Evolutionary conservation across 1,140 invertebrate genomes (phyloP).

Genomic region (Rhyacophila brunnea): DNA sequence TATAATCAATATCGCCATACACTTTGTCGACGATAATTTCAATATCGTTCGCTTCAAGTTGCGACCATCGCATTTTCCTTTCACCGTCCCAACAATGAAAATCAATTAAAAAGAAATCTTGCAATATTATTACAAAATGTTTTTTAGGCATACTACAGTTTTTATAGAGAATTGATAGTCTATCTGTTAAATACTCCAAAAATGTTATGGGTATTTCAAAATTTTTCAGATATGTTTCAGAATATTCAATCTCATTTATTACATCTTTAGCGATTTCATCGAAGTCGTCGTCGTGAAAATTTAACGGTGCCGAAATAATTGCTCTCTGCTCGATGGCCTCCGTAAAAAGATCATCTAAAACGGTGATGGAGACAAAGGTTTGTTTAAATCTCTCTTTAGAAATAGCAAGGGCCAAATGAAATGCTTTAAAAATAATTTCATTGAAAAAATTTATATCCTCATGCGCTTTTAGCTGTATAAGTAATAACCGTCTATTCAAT

Average conservation of each 20-base stretch:
- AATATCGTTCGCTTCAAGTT: constrained; percentile 7
- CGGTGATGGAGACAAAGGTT: constrained; percentile 2
- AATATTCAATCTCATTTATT: constrained; percentile 7
- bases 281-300: constrained; percentile 1
- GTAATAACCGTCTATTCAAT: neutral
- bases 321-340: constrained; percentile 8
- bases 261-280: neutral
- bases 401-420: neutral
- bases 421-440: neutral
- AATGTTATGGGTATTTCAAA: constrained; percentile 11
- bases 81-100: neutral
- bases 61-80: constrained; percentile 2
- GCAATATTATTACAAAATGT: constrained; percentile 10
- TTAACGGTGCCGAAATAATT: neutral
- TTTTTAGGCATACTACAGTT: constrained; percentile 17
- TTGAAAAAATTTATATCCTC: constrained; percentile 4
- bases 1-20: constrained; percentile 13
- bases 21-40: constrained; percentile 7
- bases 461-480: constrained; percentile 4
- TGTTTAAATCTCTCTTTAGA: neutral
- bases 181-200: constrained; percentile 5
- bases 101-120: constrained; percentile 16
- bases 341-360: constrained; percentile 3
- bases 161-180: constrained; percentile 6
- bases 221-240: neutral